These are phyloP conservation scores for Andrena cerasifolii DNA, from an alignment of 1,140 invertebrate genomes.

Conservation along the genomic window DNA sequence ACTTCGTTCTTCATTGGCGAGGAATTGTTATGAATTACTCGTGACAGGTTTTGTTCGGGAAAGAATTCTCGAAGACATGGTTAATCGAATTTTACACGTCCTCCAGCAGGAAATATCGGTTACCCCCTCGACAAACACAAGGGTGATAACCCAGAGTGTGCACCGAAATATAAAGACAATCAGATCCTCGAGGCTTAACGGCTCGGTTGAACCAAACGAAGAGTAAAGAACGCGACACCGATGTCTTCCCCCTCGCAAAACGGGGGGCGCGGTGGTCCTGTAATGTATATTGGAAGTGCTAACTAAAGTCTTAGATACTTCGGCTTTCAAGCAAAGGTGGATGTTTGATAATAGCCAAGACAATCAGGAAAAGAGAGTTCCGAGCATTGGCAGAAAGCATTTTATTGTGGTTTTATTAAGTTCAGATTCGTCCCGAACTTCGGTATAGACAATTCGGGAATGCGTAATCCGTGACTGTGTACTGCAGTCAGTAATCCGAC, in stretches of 20 bases:
- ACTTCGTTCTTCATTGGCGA: too few relatives aligned
- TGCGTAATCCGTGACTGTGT: neutral
- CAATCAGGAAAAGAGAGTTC: conserved; percentile 26
- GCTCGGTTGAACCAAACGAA: conserved; percentile 8
- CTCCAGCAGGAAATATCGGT: conserved; percentile 5
- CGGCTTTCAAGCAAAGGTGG: conserved; percentile 22
- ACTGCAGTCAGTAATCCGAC: neutral
- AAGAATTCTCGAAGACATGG: neutral
- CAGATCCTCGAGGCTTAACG: conserved; percentile 49
- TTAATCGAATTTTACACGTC: conserved; percentile 8
- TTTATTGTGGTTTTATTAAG: too few relatives aligned
- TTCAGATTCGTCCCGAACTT: too few relatives aligned
- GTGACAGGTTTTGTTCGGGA: neutral
- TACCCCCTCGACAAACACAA: conserved; percentile 31
- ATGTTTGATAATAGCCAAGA: conserved; percentile 29
- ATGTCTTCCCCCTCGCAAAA: conserved; percentile 19
- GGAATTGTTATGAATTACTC: too few relatives aligned
- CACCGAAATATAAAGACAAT: conserved; percentile 43
- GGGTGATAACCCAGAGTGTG: conserved; percentile 10
- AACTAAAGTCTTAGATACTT: conserved; percentile 63
- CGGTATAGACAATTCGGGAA: neutral
- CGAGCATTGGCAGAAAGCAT: conserved; percentile 37
- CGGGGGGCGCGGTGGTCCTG: conserved; percentile 25
- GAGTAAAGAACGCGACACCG: conserved; percentile 41
- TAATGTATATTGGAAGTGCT: conserved; percentile 61